A percentile compares a stretch with the other conserved stretches of the same genome.
Conservation (phyloP, 1,140 invertebrate genomes). For the Penaeus indicus region DNA sequence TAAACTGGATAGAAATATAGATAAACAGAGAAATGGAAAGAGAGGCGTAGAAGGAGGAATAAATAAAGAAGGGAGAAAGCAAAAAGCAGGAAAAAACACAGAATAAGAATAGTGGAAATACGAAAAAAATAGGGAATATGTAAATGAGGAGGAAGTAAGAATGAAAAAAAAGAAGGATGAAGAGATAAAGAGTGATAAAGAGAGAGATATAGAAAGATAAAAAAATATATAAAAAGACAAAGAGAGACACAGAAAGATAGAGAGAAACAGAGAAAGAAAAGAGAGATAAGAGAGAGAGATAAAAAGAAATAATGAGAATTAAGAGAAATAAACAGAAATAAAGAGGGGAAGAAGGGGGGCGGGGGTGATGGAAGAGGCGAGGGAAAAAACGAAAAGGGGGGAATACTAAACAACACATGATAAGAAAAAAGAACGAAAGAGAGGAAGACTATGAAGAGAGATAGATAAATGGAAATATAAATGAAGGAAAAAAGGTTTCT, state of each 20-base stretch:
- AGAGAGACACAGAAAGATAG: background rate
- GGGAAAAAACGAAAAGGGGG: no score
- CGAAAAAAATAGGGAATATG: background rate
- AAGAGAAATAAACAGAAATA: no score
- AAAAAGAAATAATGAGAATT: no score
- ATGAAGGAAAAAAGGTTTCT: no score
- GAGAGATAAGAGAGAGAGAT: no score
- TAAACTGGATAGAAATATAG: background rate
- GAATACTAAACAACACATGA: no score
- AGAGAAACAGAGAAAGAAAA: background rate
- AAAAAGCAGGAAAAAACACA: background rate
- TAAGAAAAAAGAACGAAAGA: no score
- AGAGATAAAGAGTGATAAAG: background rate
- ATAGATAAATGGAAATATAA: no score
- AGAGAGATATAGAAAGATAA: background rate
- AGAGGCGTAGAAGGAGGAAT: background rate
- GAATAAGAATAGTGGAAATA: background rate
- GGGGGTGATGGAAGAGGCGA: no score
- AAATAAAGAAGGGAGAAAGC: background rate
- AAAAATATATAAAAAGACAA: background rate
- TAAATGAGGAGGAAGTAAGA: background rate
- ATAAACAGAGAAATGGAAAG: background rate
- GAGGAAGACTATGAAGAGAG: no score
- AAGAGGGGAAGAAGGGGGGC: no score
- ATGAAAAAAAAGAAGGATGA: background rate